These are phyloP conservation scores for Onthophagus taurus DNA, from an alignment of 1,140 invertebrate species.

Conservation along the genomic window DNA sequence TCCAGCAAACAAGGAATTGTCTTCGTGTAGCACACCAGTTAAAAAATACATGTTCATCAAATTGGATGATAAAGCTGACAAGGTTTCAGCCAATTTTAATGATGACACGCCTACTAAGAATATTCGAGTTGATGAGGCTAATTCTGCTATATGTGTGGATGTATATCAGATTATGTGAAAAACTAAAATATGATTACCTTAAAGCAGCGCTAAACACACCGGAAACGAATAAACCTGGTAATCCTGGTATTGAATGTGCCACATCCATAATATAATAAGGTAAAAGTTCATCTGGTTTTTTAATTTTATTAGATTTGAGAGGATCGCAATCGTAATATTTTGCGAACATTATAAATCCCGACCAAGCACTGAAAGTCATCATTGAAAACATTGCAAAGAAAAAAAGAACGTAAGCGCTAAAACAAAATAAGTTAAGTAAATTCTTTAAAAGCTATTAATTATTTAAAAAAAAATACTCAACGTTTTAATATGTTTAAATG, in stretches of 20 bases:
- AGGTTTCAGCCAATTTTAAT: too few species aligned
- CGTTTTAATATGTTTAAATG: constrained; percentile 42
- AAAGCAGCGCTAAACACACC: constrained; percentile 59
- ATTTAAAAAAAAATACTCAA: constrained; percentile 19
- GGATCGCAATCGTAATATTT: constrained; percentile 67
- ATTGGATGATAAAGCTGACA: too few species aligned
- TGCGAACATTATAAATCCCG: constrained; percentile 62
- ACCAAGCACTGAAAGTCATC: constrained; percentile 42
- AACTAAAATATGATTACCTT: constrained; percentile 41
- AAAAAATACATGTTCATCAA: too few species aligned
- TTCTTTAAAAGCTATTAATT: neutral
- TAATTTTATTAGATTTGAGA: constrained; percentile 43
- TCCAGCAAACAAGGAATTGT: too few species aligned
- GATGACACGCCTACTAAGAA: too few species aligned
- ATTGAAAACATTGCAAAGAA: constrained; percentile 36
- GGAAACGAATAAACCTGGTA: constrained; percentile 59
- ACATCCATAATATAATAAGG: constrained; percentile 52
- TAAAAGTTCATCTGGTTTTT: constrained; percentile 41
- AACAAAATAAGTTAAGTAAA: neutral
- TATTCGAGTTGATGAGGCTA: too few species aligned
- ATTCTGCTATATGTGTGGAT: too few species aligned
- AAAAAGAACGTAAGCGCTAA: neutral
- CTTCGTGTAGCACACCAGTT: too few species aligned
- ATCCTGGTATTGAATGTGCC: constrained; percentile 43
- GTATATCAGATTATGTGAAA: neutral